A percentile compares a stretch with the other conserved stretches of the same genome.
Evolutionary conservation across 2,797 vertebrate genomes (phyloP).

Genomic region (Centroberyx gerrardi): DNA sequence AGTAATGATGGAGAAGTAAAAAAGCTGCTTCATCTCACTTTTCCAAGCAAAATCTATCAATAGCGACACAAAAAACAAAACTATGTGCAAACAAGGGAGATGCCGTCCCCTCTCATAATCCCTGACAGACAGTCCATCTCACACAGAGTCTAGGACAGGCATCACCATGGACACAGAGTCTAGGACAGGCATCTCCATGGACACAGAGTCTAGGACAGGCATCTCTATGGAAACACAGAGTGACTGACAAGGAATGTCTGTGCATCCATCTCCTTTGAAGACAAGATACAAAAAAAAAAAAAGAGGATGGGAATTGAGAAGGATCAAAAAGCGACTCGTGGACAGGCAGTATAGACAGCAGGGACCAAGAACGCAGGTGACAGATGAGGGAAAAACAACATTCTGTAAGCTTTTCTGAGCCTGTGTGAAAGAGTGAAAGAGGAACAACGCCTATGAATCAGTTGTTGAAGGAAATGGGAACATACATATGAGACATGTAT

Average conservation of each 20-base stretch:
- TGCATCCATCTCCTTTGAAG: background rate
- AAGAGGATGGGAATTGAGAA: slow-evolving; percentile 7
- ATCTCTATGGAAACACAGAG: too few species aligned
- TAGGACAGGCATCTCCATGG: too few species aligned
- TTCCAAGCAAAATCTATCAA: too few species aligned
- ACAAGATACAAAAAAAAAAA: slow-evolving; percentile 2
- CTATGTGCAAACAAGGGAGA: too few species aligned
- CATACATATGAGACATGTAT: slow-evolving; percentile 11
- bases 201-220: too few species aligned
- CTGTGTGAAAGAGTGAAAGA: slow-evolving; percentile 18
- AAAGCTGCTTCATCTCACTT: too few species aligned
- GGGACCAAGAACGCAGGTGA: slow-evolving; percentile 22
- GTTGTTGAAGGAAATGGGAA: slow-evolving; percentile 52
- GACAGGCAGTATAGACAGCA: slow-evolving; percentile 11
- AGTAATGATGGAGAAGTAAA: too few species aligned
- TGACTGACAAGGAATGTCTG: background rate
- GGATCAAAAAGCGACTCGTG: background rate
- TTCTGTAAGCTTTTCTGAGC: background rate
- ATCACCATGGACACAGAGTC: too few species aligned
- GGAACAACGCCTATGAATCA: slow-evolving; percentile 53
- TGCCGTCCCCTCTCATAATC: too few species aligned
- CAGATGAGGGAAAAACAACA: slow-evolving; percentile 33
- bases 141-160: too few species aligned
- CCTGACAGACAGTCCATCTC: too few species aligned
- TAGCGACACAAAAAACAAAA: too few species aligned